Evolutionary conservation across 2,113 vertebrate genomes (phyloP), one percentile per base, ranked within the genome.

Genomic region (Prinia subflava): DNA sequence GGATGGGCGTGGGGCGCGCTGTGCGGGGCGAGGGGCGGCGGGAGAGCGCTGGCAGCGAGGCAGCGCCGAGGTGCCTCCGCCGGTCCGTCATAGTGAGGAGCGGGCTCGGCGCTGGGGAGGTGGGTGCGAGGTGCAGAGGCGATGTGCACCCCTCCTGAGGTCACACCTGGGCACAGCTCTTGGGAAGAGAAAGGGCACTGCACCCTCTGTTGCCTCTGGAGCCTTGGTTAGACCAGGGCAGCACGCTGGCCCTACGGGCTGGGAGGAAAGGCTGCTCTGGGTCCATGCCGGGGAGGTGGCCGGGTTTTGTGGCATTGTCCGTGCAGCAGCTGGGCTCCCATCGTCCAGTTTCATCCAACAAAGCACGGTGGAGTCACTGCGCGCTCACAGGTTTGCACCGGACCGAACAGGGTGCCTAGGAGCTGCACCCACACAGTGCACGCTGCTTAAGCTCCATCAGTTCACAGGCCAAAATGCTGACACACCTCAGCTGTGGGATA

Each of bases 1-100:
- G 25, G n/a, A 7, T 7, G n/a, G 13, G 9, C 2, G 17, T 7
- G 50, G 1, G 24, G 1, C 37, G 11, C 5, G 8, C 28, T 4
- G 41, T 16, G 35, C 10, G 5, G 25, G 13, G 19, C 7, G 21
- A 25, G 65, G 30, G 63, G 41, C 6, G 2, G 9, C 6, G 62
- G 5, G 18, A 2, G 27, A 9, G 17, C 13, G n/a, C 10, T 20
- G 37, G 14, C 13, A 1, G 27, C 13, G 19, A 4, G 37, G n/a
- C 20, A 21, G 63, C 1, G 5, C 1, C 1, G 4, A 4, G 31
- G 7, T 33, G 47, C 39, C 10, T 7, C 6, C 59, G 22, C 14
- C 12, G 17, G 41, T 14, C 4, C 24, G 23, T 35, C 8, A 3
- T 10, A 6, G 31, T 39, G 39, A 39, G 0, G 4, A 35, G 46